Percentiles rank a stretch among this genome's conserved stretches.
phyloP scores from a whole-genome alignment of 1,140 invertebrate genomes.

The Brachionus manjavacas region DNA sequence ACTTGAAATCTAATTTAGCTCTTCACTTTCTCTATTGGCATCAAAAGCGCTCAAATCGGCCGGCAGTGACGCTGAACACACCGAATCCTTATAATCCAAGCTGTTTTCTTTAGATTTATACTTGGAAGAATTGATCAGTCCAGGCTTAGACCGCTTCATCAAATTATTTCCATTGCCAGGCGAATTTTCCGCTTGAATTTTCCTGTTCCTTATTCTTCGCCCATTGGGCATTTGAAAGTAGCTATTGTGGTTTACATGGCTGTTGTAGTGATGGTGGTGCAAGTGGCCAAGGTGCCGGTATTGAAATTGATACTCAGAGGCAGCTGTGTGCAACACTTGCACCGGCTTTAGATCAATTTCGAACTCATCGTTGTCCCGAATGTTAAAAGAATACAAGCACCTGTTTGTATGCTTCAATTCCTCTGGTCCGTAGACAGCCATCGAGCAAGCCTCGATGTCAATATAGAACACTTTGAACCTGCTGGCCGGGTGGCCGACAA shows the following conservation, averaged over 20 bases:
- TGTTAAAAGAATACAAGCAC: conserved; percentile 79
- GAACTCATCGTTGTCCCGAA: conserved; percentile 81
- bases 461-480: conserved; percentile 77
- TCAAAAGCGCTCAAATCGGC: neutral
- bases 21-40: neutral
- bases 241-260: conserved; percentile 36
- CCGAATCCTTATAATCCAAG: neutral
- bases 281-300: conserved; percentile 13
- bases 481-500: conserved; percentile 71
- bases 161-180: neutral
- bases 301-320: conserved; percentile 25
- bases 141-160: neutral
- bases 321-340: neutral
- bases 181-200: conserved; percentile 2
- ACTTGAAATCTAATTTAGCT: neutral
- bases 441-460: conserved; percentile 65
- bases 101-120: conserved; percentile 13
- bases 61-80: conserved; percentile 7
- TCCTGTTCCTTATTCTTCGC: neutral
- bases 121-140: neutral
- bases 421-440: conserved; percentile 65
- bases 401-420: conserved; percentile 80
- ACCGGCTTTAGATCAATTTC: conserved; percentile 66
- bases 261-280: conserved; percentile 37
- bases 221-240: conserved; percentile 18